phyloP scores from a whole-genome alignment of 2,797 vertebrate species.

The Acestrorhynchus altus region DNA sequence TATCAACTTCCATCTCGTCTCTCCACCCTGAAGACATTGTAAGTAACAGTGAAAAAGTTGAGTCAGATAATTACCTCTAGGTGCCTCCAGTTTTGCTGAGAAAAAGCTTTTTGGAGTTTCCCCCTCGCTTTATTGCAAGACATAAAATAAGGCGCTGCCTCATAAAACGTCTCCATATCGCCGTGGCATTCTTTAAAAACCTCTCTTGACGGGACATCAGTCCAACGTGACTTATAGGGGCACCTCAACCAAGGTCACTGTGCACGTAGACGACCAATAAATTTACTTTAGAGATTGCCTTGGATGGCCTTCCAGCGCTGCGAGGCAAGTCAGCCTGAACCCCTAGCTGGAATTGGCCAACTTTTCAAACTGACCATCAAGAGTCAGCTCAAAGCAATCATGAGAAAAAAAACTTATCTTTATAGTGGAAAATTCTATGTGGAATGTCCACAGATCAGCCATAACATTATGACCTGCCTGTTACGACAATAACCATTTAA shows the following conservation, averaged over 20 bases:
- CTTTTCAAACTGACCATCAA: constrained; percentile 32
- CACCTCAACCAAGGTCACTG: constrained; percentile 61
- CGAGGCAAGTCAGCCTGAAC: constrained; percentile 19
- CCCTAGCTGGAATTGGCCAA: constrained; percentile 1
- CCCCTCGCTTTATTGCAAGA: constrained; percentile 64
- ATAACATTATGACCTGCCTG: too few relatives aligned
- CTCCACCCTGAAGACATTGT: constrained; percentile 47
- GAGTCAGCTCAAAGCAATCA: constrained; percentile 2
- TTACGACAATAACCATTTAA: too few relatives aligned
- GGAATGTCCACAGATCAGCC: too few relatives aligned
- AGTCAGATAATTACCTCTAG: constrained; percentile 72
- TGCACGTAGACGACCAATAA: constrained; percentile 50
- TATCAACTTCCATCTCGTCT: constrained; percentile 59
- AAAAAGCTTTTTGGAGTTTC: constrained; percentile 70
- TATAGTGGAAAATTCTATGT: constrained; percentile 12
- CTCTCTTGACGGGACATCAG: constrained; percentile 63
- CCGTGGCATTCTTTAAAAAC: constrained; percentile 64
- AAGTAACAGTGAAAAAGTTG: constrained; percentile 70
- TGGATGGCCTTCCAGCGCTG: constrained; percentile 45
- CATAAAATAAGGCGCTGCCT: constrained; percentile 68
- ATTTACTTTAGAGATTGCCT: constrained; percentile 49
- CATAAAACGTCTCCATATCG: constrained; percentile 72
- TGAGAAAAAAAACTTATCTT: background rate
- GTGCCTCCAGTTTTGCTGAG: constrained; percentile 71
- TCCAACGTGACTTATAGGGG: constrained; percentile 61